These are phyloP conservation scores for Drymonia ruficornis DNA, from an alignment of 2,888 invertebrate species.

Conservation along the genomic window DNA sequence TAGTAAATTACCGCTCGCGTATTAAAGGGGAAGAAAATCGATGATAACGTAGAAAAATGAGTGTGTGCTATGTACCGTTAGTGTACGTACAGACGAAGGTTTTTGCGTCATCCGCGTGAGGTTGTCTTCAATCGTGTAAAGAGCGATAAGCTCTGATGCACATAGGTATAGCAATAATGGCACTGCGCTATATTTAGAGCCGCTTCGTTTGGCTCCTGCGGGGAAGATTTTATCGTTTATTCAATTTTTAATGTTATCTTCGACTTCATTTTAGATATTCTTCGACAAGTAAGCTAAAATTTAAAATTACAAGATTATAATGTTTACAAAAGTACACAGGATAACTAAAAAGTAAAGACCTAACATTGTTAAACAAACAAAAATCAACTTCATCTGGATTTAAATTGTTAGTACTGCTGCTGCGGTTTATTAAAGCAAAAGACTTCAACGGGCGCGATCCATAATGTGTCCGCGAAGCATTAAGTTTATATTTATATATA, in stretches of 20 bases:
- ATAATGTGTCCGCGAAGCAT: not conserved
- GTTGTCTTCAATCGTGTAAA: conserved; percentile 69
- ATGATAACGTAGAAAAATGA: conserved; percentile 57
- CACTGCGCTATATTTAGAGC: conserved; percentile 70
- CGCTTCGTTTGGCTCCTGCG: conserved; percentile 63
- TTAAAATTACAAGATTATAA: not conserved
- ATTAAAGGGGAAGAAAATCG: conserved; percentile 30
- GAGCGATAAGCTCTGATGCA: conserved; percentile 76
- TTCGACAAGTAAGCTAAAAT: not conserved
- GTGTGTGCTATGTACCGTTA: conserved; percentile 61
- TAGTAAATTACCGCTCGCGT: conserved; percentile 1
- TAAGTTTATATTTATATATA: too few species aligned
- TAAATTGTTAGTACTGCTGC: too few species aligned
- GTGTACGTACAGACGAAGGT: conserved; percentile 58
- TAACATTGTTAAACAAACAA: too few species aligned
- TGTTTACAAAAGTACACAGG: not conserved
- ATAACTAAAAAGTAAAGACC: not conserved
- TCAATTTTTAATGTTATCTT: conserved; percentile 39
- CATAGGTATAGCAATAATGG: conserved; percentile 64
- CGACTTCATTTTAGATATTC: conserved; percentile 7
- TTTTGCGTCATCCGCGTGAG: conserved; percentile 63
- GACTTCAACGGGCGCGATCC: conserved; percentile 35
- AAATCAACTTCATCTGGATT: too few species aligned
- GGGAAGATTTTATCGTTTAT: conserved; percentile 48
- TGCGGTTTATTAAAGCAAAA: conserved; percentile 24